Conservation (phyloP, 2,888 invertebrate species). For the Euplexia lucipara region DNA sequence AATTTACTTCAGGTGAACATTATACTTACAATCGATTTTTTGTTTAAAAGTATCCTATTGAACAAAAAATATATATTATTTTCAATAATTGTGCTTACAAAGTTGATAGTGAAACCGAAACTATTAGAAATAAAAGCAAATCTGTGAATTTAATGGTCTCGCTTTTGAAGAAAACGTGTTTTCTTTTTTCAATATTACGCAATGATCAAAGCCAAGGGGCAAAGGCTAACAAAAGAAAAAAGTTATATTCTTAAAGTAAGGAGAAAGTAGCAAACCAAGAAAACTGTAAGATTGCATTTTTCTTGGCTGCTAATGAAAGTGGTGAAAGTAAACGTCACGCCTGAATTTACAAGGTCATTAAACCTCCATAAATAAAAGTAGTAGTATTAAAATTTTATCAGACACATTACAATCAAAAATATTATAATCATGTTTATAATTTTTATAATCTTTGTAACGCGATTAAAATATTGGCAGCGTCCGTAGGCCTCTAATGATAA, state of each 20-base stretch:
- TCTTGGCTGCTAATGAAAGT: not conserved
- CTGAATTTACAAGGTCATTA: not conserved
- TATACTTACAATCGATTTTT: no score
- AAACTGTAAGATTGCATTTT: not conserved
- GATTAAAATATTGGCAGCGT: constrained; percentile 20
- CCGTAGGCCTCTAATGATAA: constrained; percentile 3
- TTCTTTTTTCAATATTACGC: constrained; percentile 9
- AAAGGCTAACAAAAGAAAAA: constrained; percentile 17
- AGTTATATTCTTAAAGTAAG: not conserved
- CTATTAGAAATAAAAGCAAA: constrained; percentile 7
- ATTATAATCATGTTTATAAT: not conserved
- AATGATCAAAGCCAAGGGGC: constrained; percentile 8
- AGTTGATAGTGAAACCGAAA: not conserved
- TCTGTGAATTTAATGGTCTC: constrained; percentile 4
- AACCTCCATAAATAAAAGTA: not conserved
- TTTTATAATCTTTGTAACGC: not conserved
- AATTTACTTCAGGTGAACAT: no score
- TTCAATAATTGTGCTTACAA: not conserved
- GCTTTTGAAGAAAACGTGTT: not conserved
- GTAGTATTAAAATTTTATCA: not conserved
- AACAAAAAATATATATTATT: not conserved
- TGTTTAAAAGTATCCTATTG: no score
- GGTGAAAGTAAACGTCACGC: no score
- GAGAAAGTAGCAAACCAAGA: not conserved
- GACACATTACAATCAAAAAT: constrained; percentile 9